Conservation (phyloP, 2,113 vertebrate species). For the Oryzias melastigma region DNA sequence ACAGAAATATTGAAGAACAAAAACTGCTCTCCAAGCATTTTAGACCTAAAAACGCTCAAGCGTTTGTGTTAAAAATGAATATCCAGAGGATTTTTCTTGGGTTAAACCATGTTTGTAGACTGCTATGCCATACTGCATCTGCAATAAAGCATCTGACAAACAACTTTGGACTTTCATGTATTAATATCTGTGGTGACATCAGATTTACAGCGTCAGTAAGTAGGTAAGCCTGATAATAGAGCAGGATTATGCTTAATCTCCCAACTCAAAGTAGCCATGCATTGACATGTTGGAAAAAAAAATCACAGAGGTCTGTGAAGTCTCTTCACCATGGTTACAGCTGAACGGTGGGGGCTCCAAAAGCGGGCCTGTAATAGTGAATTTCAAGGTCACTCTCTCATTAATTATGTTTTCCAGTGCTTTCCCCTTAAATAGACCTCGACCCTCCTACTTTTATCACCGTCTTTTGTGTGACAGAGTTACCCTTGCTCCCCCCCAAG, state of each 20-base stretch:
- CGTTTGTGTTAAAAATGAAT: slow-evolving; percentile 7
- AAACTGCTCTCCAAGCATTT: too few relatives aligned
- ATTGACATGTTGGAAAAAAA: slow-evolving; percentile 34
- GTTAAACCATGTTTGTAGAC: too few relatives aligned
- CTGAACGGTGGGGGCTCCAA: slow-evolving; percentile 45
- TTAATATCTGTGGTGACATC: slow-evolving; percentile 24
- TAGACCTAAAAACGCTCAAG: too few relatives aligned
- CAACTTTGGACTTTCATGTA: slow-evolving; percentile 6
- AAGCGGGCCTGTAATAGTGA: slow-evolving; percentile 34
- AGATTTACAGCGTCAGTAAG: slow-evolving; percentile 32
- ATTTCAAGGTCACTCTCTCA: slow-evolving; percentile 74
- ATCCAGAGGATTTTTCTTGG: slow-evolving; percentile 10
- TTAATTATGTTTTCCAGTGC: slow-evolving; percentile 69
- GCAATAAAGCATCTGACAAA: not conserved
- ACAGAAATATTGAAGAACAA: too few relatives aligned
- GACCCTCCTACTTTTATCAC: slow-evolving; percentile 51
- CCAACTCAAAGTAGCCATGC: slow-evolving; percentile 15
- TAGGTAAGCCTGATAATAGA: slow-evolving; percentile 31
- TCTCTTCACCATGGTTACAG: slow-evolving; percentile 61
- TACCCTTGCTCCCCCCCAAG: slow-evolving; percentile 8
- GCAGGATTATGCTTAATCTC: slow-evolving; percentile 45
- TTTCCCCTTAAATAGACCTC: slow-evolving; percentile 54
- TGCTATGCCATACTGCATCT: slow-evolving; percentile 1
- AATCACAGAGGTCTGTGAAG: slow-evolving; percentile 47
- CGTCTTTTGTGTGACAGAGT: slow-evolving; percentile 57